Conservation (phyloP, 1,140 invertebrate species). For the Steinernema khuongi region DNA sequence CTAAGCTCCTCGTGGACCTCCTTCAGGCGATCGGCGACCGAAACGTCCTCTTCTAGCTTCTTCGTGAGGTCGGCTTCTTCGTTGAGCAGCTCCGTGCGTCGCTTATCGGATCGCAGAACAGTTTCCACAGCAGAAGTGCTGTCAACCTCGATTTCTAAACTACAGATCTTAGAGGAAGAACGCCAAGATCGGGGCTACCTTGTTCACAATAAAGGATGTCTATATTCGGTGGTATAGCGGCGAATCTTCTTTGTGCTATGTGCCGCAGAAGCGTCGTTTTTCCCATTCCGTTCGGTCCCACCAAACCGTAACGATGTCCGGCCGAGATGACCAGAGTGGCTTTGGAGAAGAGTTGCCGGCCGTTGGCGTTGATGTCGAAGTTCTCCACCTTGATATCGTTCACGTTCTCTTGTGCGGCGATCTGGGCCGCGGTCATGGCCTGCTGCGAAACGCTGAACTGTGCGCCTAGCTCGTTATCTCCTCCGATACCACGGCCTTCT, state of each 20-base stretch:
- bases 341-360: constrained; percentile 94
- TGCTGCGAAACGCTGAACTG: constrained; percentile 92
- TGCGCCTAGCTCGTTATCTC: constrained; percentile 74
- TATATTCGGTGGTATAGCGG: constrained; percentile 76
- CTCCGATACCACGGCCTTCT: constrained; percentile 47
- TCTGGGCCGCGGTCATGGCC: constrained; percentile 76
- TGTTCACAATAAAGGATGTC: constrained; percentile 98
- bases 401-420: constrained; percentile 80
- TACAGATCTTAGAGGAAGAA: constrained; percentile 23
- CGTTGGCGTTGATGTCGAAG: constrained; percentile 93
- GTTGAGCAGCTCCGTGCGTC: constrained; percentile 71
- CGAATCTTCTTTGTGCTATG: constrained; percentile 75
- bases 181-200: constrained; percentile 60
- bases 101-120: constrained; percentile 77
- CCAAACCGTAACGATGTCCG: constrained; percentile 88
- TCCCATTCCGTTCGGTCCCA: constrained; percentile 96
- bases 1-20: constrained; percentile 79
- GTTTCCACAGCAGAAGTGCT: constrained; percentile 82
- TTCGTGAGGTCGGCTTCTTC: constrained; percentile 74
- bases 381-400: constrained; percentile 95
- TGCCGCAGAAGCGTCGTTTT: constrained; percentile 96
- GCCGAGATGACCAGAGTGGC: constrained; percentile 87
- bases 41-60: constrained; percentile 67
- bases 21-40: constrained; percentile 71
- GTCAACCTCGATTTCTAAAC: constrained; percentile 73